Percentiles rank a stretch among this genome's conserved stretches.
phyloP scores from a whole-genome alignment of 2,888 invertebrate species.

The Amiota communis region DNA sequence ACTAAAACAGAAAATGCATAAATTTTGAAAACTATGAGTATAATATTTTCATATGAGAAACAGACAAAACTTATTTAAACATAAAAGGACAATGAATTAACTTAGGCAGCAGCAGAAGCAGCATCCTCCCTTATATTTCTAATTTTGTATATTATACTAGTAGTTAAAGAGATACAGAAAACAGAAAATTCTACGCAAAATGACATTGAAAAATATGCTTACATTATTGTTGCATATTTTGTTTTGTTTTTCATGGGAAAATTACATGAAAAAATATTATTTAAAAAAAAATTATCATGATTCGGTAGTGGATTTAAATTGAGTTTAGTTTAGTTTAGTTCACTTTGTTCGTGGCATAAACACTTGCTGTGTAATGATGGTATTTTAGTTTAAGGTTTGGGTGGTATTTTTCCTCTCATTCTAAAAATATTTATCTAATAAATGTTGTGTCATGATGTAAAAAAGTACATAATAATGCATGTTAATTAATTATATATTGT shows the following conservation, averaged over 20 bases:
- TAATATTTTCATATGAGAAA: conserved; percentile 4
- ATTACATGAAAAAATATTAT: neutral
- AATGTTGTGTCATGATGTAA: conserved; percentile 31
- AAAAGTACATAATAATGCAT: too few relatives aligned
- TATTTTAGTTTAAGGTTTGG: conserved; percentile 1
- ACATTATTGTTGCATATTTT: neutral
- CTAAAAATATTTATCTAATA: neutral
- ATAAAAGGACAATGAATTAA: neutral
- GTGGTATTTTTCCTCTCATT: conserved; percentile 8
- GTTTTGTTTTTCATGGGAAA: conserved; percentile 19
- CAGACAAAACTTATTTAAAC: neutral
- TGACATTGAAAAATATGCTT: conserved; percentile 21
- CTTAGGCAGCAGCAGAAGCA: neutral
- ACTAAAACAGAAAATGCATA: conserved; percentile 18
- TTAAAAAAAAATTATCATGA: neutral
- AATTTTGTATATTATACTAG: neutral
- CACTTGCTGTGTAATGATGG: conserved; percentile 32
- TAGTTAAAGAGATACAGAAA: neutral
- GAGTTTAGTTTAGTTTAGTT: neutral
- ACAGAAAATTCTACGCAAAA: conserved; percentile 10
- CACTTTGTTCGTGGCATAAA: conserved; percentile 26
- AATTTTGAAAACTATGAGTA: neutral
- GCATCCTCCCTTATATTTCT: neutral
- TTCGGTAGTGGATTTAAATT: neutral
- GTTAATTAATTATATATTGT: too few relatives aligned